These are phyloP conservation scores for Capreolus pygargus DNA, from an alignment of 2,113 vertebrate genomes.

Conservation along the genomic window DNA sequence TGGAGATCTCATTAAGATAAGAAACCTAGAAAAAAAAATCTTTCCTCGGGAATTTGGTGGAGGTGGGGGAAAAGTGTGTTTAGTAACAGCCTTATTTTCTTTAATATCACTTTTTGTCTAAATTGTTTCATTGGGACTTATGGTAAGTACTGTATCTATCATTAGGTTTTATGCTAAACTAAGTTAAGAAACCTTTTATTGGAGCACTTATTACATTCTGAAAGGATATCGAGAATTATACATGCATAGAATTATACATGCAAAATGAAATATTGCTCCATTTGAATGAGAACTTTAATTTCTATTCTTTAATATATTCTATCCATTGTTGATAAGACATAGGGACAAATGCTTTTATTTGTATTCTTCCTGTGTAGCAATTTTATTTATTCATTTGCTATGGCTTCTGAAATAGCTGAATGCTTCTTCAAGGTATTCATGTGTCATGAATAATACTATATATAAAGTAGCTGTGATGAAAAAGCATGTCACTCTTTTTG, in stretches of 20 bases:
- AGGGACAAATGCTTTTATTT: not conserved
- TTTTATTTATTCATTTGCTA: not conserved
- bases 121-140: not conserved
- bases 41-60: not conserved
- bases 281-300: constrained; percentile 49
- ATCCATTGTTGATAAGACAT: constrained; percentile 42
- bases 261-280: constrained; percentile 23
- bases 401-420: constrained; percentile 45
- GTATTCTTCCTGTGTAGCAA: not conserved
- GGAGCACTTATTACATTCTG: not conserved
- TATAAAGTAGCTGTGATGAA: constrained; percentile 59
- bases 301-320: constrained; percentile 12
- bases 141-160: not conserved
- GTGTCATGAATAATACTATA: constrained; percentile 61
- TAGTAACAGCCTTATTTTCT: not conserved
- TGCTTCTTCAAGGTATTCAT: not conserved
- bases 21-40: not conserved
- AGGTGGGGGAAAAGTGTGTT: not conserved
- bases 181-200: not conserved
- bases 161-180: not conserved
- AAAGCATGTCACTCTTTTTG: constrained; percentile 64
- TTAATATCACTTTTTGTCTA: not conserved
- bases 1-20: not conserved
- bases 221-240: not conserved
- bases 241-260: not conserved